phyloP scores from a whole-genome alignment of 2,888 invertebrate species.

The Thalpophila matura region DNA sequence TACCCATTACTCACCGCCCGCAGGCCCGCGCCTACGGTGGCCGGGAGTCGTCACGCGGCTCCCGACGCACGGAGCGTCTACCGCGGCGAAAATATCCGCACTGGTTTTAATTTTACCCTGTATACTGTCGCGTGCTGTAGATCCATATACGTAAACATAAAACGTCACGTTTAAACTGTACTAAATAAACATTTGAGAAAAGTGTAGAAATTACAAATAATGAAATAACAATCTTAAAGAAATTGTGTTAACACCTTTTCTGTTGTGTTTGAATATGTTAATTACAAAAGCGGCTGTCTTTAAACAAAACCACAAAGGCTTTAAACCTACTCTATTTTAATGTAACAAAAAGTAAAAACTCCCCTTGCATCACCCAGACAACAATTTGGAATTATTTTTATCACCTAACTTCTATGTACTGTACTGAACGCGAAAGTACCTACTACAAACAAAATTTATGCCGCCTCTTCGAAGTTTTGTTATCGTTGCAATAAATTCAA shows the following conservation, averaged over 20 bases:
- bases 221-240: too few species aligned
- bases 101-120: neutral
- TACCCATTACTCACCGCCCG: too few species aligned
- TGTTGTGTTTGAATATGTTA: neutral
- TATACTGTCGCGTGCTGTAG: too few species aligned
- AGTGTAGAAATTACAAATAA: too few species aligned
- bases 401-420: conserved; percentile 55
- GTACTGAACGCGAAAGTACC: conserved; percentile 68
- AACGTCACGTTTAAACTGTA: too few species aligned
- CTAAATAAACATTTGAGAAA: too few species aligned
- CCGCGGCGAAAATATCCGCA: too few species aligned
- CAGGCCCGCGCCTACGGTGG: too few species aligned
- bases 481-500: conserved; percentile 86
- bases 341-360: conserved; percentile 40
- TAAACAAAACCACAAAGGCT: conserved; percentile 9
- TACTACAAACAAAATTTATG: conserved; percentile 78
- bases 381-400: conserved; percentile 61
- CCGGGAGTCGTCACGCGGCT: too few species aligned
- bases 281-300: conserved; percentile 4
- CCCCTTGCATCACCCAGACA: conserved; percentile 39
- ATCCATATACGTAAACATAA: too few species aligned
- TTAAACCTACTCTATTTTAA: conserved; percentile 26
- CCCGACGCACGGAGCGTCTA: too few species aligned
- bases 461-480: conserved; percentile 83
- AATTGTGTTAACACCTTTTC: neutral